A percentile compares a stretch with the other conserved stretches of the same genome.
These are phyloP conservation scores for Pitta sordida DNA, from an alignment of 2,113 vertebrate genomes.

Conservation along the genomic window DNA sequence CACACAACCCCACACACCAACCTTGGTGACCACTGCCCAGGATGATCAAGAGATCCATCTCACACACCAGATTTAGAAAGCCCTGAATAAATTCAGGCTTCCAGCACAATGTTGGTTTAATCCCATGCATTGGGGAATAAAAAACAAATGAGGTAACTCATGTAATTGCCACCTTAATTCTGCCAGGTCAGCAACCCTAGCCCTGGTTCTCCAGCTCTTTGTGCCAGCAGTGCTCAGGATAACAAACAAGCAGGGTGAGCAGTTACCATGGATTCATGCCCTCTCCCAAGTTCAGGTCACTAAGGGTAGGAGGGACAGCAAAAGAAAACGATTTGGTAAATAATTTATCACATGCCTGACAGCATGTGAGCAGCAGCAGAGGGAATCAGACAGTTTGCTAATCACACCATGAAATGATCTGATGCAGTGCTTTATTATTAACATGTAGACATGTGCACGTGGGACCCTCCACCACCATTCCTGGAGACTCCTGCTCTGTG, in stretches of 20 bases:
- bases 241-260: background rate
- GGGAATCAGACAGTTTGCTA: background rate
- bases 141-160: background rate
- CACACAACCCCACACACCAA: background rate
- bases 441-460: fast-evolving
- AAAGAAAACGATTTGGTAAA: background rate
- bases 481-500: background rate
- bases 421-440: background rate
- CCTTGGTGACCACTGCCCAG: background rate
- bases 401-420: background rate
- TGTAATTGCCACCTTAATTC: background rate
- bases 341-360: background rate
- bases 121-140: background rate
- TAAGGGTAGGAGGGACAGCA: background rate
- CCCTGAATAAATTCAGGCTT: background rate
- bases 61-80: background rate
- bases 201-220: background rate
- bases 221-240: background rate
- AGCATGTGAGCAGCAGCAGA: background rate
- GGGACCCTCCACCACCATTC: background rate
- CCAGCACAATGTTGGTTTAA: background rate
- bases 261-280: background rate
- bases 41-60: background rate
- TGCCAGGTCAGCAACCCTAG: background rate
- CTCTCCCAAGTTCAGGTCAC: background rate